Conservation (phyloP, 2,113 vertebrate genomes). For the Cygnus buccinator region DNA sequence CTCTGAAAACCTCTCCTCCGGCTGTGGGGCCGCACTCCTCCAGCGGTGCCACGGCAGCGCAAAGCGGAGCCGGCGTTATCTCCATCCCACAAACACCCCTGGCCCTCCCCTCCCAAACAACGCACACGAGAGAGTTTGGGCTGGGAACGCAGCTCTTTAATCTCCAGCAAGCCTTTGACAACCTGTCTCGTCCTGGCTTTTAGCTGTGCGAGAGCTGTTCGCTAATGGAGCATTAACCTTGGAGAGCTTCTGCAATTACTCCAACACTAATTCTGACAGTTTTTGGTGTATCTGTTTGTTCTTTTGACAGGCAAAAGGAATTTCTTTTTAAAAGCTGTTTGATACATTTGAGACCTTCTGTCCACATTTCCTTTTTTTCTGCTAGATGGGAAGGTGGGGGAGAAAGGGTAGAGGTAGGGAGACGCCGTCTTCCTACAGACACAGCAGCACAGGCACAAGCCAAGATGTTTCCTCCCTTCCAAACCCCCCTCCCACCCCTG, state of each 20-base stretch:
- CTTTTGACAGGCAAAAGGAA: constrained; percentile 63
- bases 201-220: constrained; percentile 64
- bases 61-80: neutral
- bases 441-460: neutral
- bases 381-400: neutral
- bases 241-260: constrained; percentile 72
- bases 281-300: constrained; percentile 44
- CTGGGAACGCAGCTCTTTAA: constrained; percentile 70
- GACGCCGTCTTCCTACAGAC: neutral
- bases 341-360: constrained; percentile 67
- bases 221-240: constrained; percentile 79
- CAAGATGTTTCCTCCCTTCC: neutral
- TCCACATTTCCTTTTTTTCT: neutral
- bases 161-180: constrained; percentile 77
- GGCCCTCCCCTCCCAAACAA: constrained; percentile 19
- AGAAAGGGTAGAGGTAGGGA: neutral
- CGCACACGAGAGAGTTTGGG: constrained; percentile 58
- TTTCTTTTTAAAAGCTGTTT: constrained; percentile 70
- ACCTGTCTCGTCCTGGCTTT: constrained; percentile 75
- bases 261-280: constrained; percentile 61
- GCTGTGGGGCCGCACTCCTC: accelerated
- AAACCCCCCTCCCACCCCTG: neutral
- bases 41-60: neutral
- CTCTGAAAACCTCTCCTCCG: neutral
- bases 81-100: neutral